Conservation (phyloP, 2,888 invertebrate genomes). For the Eilema caniola region DNA sequence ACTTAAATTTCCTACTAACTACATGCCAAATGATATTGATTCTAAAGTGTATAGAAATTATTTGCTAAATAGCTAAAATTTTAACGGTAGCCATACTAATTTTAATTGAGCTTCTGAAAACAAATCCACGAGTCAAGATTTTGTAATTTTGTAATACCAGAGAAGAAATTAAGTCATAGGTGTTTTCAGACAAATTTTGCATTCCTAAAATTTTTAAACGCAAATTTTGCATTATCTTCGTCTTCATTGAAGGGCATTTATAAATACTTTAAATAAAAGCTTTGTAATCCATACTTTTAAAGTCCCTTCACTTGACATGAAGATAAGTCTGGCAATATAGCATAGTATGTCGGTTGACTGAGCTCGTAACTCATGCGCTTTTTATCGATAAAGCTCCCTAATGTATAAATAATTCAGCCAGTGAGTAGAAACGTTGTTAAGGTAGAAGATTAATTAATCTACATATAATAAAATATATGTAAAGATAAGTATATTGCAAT, state of each 20-base stretch:
- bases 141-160: too few relatives aligned
- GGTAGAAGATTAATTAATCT: neutral
- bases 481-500: neutral
- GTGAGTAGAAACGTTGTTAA: neutral
- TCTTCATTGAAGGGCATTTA: too few relatives aligned
- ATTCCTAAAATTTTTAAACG: neutral
- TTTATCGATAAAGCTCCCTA: slow-evolving; percentile 16
- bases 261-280: neutral
- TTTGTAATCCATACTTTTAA: neutral
- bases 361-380: slow-evolving; percentile 6
- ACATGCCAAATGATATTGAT: too few relatives aligned
- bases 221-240: too few relatives aligned
- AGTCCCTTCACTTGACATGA: neutral
- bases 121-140: neutral
- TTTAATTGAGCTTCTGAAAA: neutral
- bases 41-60: too few relatives aligned
- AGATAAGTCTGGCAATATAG: neutral
- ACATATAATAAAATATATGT: neutral
- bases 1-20: neutral
- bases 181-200: neutral
- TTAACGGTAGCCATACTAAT: neutral
- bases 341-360: slow-evolving; percentile 15
- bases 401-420: slow-evolving; percentile 10
- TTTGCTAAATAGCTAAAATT: too few relatives aligned
- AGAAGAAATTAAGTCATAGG: neutral